Base-by-base conservation (phyloP, 2,888 invertebrate genomes). In the Heliconius sara region DNA sequence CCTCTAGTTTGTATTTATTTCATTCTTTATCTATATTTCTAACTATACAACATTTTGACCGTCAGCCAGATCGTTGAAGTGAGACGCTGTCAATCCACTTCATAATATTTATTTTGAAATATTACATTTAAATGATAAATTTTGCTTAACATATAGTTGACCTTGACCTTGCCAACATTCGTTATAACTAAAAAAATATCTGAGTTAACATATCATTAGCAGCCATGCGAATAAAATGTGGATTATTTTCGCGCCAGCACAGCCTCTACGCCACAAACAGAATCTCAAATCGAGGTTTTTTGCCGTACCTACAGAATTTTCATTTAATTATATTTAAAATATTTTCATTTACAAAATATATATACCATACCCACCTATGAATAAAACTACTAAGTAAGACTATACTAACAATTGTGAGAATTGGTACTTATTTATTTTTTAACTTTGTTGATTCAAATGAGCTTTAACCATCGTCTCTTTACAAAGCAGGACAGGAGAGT, bases 181-280 rank as follows among this genome's bases (percentile, higher is more conserved):
- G 25, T 76, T 34, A 65, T 71, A 47, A 16, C 4, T 65, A 65
- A 63, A 63, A 47, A 47, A 47, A 47, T 47, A 77, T 71, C 63
- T 47, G 43, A 72, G 39, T 72, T 65, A 47, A 68, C 52, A 78
- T 78, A 30, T 79, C 70, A 79, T 75, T 78, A 78, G 79, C 79
- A 57, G 13, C 60, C 79, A 79, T 70, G 75, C 75, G 70, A 63
- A 43, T 67, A 22, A 75, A 79, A 75, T 79, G 27, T 66, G 75
- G 75, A 63, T 79, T 75, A 75, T 79, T 70, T 79, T 79, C 86
- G 83, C 87, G 87, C 68, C 67, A 70, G 74, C 68, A 86, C 84
- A 82, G 83, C 84, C 82, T 85, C 84, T 87, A 86, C 86, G 0
- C 57, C 86, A 86, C 89, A 91, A 90, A 90, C 88, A 87, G 88